These are phyloP conservation scores for Acleris literana DNA, from an alignment of 2,888 invertebrate species.

Conservation along the genomic window DNA sequence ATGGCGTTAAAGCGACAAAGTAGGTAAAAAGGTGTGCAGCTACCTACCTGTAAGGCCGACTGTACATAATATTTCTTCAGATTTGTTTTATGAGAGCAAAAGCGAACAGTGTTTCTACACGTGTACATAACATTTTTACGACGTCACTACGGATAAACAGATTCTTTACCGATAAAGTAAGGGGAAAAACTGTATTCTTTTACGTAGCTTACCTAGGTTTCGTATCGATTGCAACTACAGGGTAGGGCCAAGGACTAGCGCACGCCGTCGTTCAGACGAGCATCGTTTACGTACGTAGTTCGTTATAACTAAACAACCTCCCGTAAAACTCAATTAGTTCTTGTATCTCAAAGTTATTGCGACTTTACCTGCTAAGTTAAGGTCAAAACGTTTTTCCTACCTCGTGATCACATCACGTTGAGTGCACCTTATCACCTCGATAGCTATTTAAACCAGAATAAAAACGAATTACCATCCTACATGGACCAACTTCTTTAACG, in stretches of 20 bases:
- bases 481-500: not conserved
- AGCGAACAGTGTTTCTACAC: too few relatives aligned
- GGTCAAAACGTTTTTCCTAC: conserved; percentile 22
- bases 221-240: conserved; percentile 29
- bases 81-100: too few relatives aligned
- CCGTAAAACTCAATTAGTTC: conserved; percentile 11
- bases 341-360: conserved; percentile 2
- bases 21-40: too few relatives aligned
- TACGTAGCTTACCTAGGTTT: conserved; percentile 19
- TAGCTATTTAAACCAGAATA: not conserved
- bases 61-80: too few relatives aligned
- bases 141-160: too few relatives aligned
- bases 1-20: too few relatives aligned
- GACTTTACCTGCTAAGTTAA: conserved; percentile 17
- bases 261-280: conserved; percentile 20
- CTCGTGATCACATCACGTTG: conserved; percentile 10
- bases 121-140: too few relatives aligned
- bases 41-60: too few relatives aligned
- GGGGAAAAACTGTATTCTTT: conserved; percentile 1
- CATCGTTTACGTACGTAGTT: conserved; percentile 3
- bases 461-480: conserved; percentile 12
- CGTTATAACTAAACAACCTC: conserved; percentile 3
- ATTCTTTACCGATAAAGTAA: too few relatives aligned
- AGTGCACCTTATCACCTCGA: conserved; percentile 17
- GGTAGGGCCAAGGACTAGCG: conserved; percentile 32